These are phyloP conservation scores for Tetraneura akinire DNA, from an alignment of 1,140 invertebrate species.

Conservation along the genomic window DNA sequence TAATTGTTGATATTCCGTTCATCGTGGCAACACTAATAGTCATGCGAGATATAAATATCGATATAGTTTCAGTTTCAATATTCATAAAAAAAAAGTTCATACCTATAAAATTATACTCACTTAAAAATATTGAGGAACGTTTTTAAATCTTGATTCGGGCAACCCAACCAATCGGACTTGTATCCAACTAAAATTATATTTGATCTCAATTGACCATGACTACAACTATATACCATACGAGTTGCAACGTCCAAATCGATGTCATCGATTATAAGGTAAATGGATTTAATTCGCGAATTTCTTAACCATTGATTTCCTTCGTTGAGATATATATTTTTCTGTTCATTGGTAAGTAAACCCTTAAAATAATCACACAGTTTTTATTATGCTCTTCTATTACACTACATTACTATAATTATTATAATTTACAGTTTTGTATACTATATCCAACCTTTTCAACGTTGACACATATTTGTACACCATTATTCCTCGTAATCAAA, in stretches of 20 bases:
- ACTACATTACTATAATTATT: background rate
- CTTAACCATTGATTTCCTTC: conserved; percentile 53
- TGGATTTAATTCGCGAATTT: conserved; percentile 79
- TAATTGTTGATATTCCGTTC: conserved; percentile 16
- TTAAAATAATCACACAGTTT: background rate
- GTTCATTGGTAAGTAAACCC: background rate
- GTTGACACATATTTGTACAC: conserved; percentile 87
- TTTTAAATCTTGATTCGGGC: conserved; percentile 71
- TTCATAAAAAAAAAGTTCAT: background rate
- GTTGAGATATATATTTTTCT: background rate
- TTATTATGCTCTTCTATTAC: background rate
- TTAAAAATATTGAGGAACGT: conserved; percentile 91
- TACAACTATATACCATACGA: conserved; percentile 72
- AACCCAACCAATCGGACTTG: conserved; percentile 84
- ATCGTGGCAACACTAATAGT: conserved; percentile 17
- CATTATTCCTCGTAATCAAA: conserved; percentile 89
- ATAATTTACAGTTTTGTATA: background rate
- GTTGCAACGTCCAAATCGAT: conserved; percentile 74
- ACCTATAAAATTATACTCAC: conserved; percentile 65
- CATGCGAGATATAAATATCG: background rate
- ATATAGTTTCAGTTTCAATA: background rate
- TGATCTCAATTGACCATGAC: conserved; percentile 90
- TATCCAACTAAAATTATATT: conserved; percentile 95
- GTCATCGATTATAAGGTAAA: conserved; percentile 82
- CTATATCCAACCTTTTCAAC: conserved; percentile 70